phyloP scores from a whole-genome alignment of 2,113 vertebrate species.

The Tapirus terrestris region DNA sequence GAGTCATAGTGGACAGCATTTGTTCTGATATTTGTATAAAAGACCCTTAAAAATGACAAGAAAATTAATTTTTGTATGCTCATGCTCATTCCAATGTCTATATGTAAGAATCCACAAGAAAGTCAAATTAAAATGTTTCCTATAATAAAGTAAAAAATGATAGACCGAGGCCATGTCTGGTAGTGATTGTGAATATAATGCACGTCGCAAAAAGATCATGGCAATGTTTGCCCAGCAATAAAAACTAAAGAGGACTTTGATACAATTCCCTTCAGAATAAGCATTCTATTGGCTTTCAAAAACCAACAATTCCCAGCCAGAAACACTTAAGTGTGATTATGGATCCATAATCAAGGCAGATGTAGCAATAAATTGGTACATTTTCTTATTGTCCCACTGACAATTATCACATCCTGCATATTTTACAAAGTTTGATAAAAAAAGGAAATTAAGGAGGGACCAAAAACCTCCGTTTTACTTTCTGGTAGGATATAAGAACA shows the following conservation, averaged over 20 bases:
- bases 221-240: neutral
- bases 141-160: neutral
- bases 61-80: neutral
- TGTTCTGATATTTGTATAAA: neutral
- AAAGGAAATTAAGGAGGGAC: neutral
- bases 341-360: neutral
- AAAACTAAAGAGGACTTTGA: neutral
- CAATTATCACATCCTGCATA: neutral
- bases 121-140: neutral
- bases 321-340: constrained; percentile 7
- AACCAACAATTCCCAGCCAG: neutral
- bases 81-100: neutral
- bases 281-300: neutral
- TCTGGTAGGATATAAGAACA: neutral
- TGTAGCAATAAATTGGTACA: neutral
- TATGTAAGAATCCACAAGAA: neutral
- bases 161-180: neutral
- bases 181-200: neutral
- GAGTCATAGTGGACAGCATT: neutral
- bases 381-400: neutral
- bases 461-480: neutral
- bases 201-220: neutral
- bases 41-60: neutral
- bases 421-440: neutral
- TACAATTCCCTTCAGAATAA: neutral